Evolutionary conservation across 2,888 invertebrate genomes (phyloP).

Genomic region (Metopia argyrocephala): DNA sequence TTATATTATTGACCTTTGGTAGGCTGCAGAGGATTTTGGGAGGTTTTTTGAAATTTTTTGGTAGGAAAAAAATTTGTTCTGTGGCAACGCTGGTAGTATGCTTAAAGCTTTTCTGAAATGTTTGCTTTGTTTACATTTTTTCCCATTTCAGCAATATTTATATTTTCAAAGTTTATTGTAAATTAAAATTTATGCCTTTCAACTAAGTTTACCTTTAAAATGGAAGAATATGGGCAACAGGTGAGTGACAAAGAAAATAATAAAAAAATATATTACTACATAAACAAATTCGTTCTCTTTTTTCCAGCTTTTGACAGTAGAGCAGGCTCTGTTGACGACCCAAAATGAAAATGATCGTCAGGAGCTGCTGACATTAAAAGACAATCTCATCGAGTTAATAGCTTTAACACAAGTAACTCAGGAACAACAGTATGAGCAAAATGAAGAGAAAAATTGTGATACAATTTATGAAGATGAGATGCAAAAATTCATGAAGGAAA

Average conservation of each 20-base stretch:
- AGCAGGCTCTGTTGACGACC: conserved; percentile 80
- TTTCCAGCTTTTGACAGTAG: conserved; percentile 82
- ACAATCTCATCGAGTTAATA: conserved; percentile 84
- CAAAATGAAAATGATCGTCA: conserved; percentile 80
- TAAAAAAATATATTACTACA: not conserved
- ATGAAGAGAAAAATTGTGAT: conserved; percentile 25
- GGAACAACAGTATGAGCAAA: not conserved
- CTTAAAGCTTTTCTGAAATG: too few species aligned
- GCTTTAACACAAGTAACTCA: conserved; percentile 83
- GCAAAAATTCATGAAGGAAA: conserved; percentile 73
- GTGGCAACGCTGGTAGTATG: too few species aligned
- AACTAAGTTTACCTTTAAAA: not conserved
- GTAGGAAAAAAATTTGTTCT: too few species aligned
- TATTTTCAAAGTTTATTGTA: conserved; percentile 34
- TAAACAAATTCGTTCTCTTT: not conserved
- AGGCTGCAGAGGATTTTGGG: too few species aligned
- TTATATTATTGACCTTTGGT: too few species aligned
- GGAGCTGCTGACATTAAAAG: conserved; percentile 81
- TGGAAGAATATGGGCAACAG: conserved; percentile 70
- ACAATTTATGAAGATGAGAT: conserved; percentile 74
- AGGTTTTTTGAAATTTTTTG: too few species aligned
- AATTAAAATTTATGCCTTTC: too few species aligned
- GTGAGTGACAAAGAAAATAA: conserved; percentile 54
- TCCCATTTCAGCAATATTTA: not conserved
- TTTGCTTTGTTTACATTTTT: conserved; percentile 32